Evolutionary conservation across 1,140 invertebrate species (phyloP), one percentile per base, ranked within the genome.

Genomic region (Phocides pigmalion): DNA sequence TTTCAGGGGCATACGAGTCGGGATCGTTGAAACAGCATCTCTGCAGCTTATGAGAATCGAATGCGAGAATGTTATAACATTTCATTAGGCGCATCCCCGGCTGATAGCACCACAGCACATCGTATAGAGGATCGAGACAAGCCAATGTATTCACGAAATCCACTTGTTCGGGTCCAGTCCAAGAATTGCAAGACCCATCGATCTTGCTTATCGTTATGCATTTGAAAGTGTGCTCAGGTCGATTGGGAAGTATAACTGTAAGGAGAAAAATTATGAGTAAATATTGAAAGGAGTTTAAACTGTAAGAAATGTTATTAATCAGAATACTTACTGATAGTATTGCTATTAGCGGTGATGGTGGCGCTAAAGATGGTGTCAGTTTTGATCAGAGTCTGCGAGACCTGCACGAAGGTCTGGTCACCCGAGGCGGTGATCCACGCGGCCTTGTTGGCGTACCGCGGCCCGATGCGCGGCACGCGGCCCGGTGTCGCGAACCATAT

Each of bases 351-450:
- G 76, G 97, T 96, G 44, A 99, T 95, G 63, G 96, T 97, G 19
- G 97, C 96, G 75, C 95, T 95, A 39, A 95, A 94, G 35, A 99
- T 93, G 76, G 95, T 97, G 56, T 97, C 95, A 1, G 96, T 95
- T 87, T 98, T 99, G 46, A 99, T 98, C 5, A 98, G 91, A 28
- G 95, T 95, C 87, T 99, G 98, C 77, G 99, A 98, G 39, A 98
- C 95, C 88, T 98, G 98, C 12, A 99, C 93, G 76, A 97, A 98
- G 1, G 98, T 99, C 86, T 98, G 97, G 92, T 99, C 98, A 0
- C 97, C 98, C 22, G 97, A 97, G 14, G 98, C 98, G 1, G 96
- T 96, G 20, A 99, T 94, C 97, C 97, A 99, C 1, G 97, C 98
- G 0, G 98, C 98, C 79, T 96, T 94, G 70, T 97, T 94, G 4